Base-by-base conservation (phyloP, 2,113 vertebrate genomes). In the Centropus bengalensis region DNA sequence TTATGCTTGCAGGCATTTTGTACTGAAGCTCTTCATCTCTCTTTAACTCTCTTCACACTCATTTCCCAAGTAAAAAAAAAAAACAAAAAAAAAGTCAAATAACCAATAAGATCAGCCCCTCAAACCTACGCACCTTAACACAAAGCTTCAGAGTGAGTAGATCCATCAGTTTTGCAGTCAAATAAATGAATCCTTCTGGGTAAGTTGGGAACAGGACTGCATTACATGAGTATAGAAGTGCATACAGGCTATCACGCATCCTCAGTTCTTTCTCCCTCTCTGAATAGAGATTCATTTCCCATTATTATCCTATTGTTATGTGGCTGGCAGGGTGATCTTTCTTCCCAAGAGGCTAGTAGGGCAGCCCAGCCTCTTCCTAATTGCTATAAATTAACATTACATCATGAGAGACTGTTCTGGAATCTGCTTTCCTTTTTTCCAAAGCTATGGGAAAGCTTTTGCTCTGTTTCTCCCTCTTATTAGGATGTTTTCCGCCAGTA, bases 191-290 rank as follows among this genome's bases (percentile, higher is more conserved):
- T 54, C 33, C 15, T 75, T 13, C 40, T 59, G 28, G 5, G 26
- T 69, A 67, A 71, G 10, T 2, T 28, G 33, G 59, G 28, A 63
- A 28, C 27, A 24, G 3, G 18, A 33, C 14, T 84, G 0, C 12
- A 24, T 73, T 5, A 1, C 47, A 49, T 0, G 0, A 88, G 11
- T 24, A 78, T 27, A 66, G 32, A 20, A 20, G 20, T 21, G 13
- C 27, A 30, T 40, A 18, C 18, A 62, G 49, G 23, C 42, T 89
- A 70, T 88, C 38, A 64, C n/a, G 54, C 4, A 60, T 20, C 32
- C 30, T 91, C 23, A 21, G 55, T 33, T 36, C 9, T 91, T 80
- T 62, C 36, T 33, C 8, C 38, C 8, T 55, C 27, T 82, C 32
- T 59, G 45, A 58, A 55, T 2, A 76, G 60, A 47, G 12, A 59